Evolutionary conservation across 2,113 vertebrate genomes (phyloP).

Genomic region (Urocolius indicus): DNA sequence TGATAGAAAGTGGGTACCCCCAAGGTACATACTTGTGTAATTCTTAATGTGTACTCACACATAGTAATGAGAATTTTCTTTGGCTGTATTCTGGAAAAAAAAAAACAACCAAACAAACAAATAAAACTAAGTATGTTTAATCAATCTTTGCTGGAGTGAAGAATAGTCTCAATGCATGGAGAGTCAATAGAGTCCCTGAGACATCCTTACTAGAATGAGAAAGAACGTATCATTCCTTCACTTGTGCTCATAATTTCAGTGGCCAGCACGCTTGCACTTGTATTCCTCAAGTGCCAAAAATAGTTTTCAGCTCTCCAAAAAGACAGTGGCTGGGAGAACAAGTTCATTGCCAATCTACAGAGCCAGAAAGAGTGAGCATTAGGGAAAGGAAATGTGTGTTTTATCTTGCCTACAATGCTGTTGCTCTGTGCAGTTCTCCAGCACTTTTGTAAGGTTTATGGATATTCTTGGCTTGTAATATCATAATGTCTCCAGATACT

Average conservation of each 20-base stretch:
- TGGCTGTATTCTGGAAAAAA: not conserved
- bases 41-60: not conserved
- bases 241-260: not conserved
- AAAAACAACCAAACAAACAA: not conserved
- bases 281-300: not conserved
- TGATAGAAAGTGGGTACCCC: not conserved
- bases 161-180: not conserved
- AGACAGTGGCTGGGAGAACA: not conserved
- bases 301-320: not conserved
- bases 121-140: not conserved
- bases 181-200: not conserved
- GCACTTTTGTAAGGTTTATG: constrained; percentile 18
- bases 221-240: not conserved
- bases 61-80: not conserved
- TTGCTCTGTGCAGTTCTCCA: not conserved
- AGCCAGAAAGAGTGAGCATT: not conserved
- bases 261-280: not conserved
- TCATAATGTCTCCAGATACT: not conserved
- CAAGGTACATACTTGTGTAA: not conserved
- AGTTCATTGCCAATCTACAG: not conserved
- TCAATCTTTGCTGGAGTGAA: not conserved
- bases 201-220: not conserved
- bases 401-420: not conserved
- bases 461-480: constrained; percentile 1
- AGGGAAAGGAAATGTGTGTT: not conserved